Base-by-base conservation (phyloP, 2,113 vertebrate species). In the Cyprinodon brontotheroides region DNA sequence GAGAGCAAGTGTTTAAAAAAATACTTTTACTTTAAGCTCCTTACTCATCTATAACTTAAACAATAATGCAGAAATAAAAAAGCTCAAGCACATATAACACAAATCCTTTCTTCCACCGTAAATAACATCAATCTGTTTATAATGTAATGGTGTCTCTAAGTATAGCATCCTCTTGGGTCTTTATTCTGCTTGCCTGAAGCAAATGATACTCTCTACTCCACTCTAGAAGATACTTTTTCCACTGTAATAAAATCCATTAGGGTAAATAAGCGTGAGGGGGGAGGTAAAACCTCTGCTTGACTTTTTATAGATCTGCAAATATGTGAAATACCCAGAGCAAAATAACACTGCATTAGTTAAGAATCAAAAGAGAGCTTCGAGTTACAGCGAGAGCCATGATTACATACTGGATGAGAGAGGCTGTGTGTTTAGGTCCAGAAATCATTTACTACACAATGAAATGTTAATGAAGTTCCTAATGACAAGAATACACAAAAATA, bases 241-340 rank as follows among this genome's bases (percentile, higher is more conserved):
- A 0, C 12, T 10, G 45, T 60, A 68, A 68, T 59, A 67, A 72
- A 72, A n/a, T 11, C 20, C 8, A 17, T 36, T 29, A 45, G n/a
- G 40, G 10, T 61, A 20, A 50, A 17, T 4, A 61, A 29, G 13
- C 41, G n/a, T n/a, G 50, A 57, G 50, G 50, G 69, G 41, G 41
- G 57, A 61, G 36, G 39, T 59, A 65, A 61, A 65, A 63, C 45
- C 36, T 47, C 20, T n/a, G 1, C 13, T 64, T 14, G n/a, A 29
- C 65, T 37, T 68, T 72, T 67, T 48, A 53, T 36, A 29, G 61
- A 29, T 64, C 9, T 13, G 9, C 37, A 66, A 45, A 45, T 66
- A n/a, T 20, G 20, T 57, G 50, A n/a, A 57, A 57, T 57, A 57
- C 50, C 50, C n/a, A 9, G 20, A 57, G 50, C 50, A 57, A n/a